Percentiles rank a stretch among this genome's conserved stretches.
phyloP scores from a whole-genome alignment of 2,888 invertebrate species.

The Cephus sareptanus region DNA sequence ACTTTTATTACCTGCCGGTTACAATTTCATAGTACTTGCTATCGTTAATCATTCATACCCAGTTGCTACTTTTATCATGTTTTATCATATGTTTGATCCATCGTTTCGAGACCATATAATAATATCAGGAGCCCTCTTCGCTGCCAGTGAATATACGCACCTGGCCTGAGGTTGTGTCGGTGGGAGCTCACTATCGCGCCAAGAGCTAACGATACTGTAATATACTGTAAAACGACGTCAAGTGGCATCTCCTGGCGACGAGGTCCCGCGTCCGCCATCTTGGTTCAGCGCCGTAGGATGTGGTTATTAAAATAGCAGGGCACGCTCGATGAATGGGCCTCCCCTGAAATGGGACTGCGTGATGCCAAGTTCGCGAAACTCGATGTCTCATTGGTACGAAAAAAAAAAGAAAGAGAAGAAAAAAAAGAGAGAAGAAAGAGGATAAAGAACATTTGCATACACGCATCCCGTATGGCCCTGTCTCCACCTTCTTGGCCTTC shows the following conservation, averaged over 20 bases:
- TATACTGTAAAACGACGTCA: slow-evolving; percentile 18
- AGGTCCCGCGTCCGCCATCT: slow-evolving; percentile 48
- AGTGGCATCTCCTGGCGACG: slow-evolving; percentile 10
- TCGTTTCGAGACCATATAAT: neutral
- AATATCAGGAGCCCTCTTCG: neutral
- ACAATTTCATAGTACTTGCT: neutral
- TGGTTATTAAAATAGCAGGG: slow-evolving; percentile 62
- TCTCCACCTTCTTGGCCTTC: slow-evolving; percentile 69
- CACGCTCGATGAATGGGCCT: slow-evolving; percentile 51
- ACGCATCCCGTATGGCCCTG: slow-evolving; percentile 22
- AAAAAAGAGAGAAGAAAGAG: neutral
- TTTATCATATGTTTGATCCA: neutral
- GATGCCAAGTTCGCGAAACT: neutral
- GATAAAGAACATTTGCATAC: slow-evolving; percentile 44
- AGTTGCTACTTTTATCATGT: neutral
- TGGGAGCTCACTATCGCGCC: neutral
- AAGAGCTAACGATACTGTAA: slow-evolving; percentile 26
- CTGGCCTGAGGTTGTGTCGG: neutral
- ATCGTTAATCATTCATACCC: neutral
- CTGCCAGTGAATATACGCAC: neutral
- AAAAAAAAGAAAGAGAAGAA: neutral
- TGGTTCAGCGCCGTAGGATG: slow-evolving; percentile 57
- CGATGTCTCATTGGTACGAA: neutral
- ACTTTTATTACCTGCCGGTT: neutral
- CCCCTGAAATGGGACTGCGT: slow-evolving; percentile 42